Percentiles rank a stretch among this genome's conserved stretches.
Evolutionary conservation across 2,113 vertebrate genomes (phyloP).

Genomic region (Canis aureus): DNA sequence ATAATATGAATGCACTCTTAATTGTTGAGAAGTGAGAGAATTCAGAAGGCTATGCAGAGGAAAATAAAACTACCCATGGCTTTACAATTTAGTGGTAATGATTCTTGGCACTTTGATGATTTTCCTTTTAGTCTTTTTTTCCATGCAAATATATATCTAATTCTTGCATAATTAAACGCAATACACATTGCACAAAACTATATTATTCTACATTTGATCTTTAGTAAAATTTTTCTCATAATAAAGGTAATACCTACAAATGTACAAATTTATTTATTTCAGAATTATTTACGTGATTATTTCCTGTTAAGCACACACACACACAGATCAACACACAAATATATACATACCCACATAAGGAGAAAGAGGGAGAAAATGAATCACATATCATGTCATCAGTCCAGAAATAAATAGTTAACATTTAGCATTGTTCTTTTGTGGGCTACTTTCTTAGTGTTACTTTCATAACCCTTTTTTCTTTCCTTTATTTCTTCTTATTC

Average conservation of each 20-base stretch:
- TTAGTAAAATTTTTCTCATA: constrained; percentile 29
- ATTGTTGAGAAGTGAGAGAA: background rate
- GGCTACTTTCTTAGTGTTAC: background rate
- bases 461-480: background rate
- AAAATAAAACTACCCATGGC: background rate
- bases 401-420: background rate
- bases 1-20: background rate
- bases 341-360: background rate
- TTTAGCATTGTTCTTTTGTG: background rate
- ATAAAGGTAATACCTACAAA: background rate
- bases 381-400: background rate
- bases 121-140: background rate
- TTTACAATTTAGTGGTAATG: background rate
- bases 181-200: background rate
- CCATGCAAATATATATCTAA: background rate
- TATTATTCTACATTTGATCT: constrained; percentile 5
- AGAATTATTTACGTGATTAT: background rate
- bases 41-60: background rate
- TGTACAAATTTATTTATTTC: background rate
- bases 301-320: background rate
- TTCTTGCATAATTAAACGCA: background rate
- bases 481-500: background rate
- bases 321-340: background rate
- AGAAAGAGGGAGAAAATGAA: background rate
- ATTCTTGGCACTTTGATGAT: background rate